phyloP scores from a whole-genome alignment of 1,140 invertebrate species.

The Schlechtendalia chinensis region DNA sequence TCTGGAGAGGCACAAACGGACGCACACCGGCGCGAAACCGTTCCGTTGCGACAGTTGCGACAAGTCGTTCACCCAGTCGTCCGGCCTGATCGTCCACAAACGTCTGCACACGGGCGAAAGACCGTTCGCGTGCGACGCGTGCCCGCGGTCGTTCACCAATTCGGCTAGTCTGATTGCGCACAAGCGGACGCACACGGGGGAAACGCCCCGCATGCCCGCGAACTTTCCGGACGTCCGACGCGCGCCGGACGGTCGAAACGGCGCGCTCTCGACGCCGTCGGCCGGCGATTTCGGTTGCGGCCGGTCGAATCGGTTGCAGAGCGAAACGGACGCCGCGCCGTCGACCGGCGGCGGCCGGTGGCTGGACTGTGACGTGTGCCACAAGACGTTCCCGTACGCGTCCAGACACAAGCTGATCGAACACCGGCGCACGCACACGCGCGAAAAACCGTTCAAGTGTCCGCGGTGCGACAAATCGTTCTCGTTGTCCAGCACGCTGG shows the following conservation, averaged over 20 bases:
- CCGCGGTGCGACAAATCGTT: conserved; percentile 60
- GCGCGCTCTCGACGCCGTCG: conserved; percentile 3
- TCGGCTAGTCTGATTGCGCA: conserved; percentile 38
- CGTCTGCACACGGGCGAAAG: conserved; percentile 68
- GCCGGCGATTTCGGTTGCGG: conserved; percentile 21
- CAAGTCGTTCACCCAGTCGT: conserved; percentile 62
- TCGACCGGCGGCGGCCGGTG: conserved; percentile 38
- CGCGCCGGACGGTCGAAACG: conserved; percentile 31
- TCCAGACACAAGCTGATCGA: conserved; percentile 42
- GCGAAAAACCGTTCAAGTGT: conserved; percentile 75
- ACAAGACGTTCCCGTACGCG: conserved; percentile 39
- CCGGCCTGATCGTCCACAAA: conserved; percentile 75
- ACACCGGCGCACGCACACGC: conserved; percentile 69
- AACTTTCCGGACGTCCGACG: conserved; percentile 32
- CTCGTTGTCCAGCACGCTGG: conserved; percentile 40
- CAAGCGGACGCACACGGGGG: conserved; percentile 50
- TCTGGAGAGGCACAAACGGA: conserved; percentile 65
- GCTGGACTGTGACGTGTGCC: conserved; percentile 45
- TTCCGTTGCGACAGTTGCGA: conserved; percentile 73
- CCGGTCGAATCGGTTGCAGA: conserved; percentile 36
- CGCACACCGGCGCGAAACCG: conserved; percentile 71
- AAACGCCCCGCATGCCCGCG: conserved; percentile 45
- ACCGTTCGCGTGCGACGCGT: conserved; percentile 56
- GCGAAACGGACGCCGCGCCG: conserved; percentile 14
- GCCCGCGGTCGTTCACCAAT: conserved; percentile 8